A percentile compares a stretch with the other conserved stretches of the same genome.
phyloP scores from a whole-genome alignment of 2,113 vertebrate genomes.

The Callipepla californica region DNA sequence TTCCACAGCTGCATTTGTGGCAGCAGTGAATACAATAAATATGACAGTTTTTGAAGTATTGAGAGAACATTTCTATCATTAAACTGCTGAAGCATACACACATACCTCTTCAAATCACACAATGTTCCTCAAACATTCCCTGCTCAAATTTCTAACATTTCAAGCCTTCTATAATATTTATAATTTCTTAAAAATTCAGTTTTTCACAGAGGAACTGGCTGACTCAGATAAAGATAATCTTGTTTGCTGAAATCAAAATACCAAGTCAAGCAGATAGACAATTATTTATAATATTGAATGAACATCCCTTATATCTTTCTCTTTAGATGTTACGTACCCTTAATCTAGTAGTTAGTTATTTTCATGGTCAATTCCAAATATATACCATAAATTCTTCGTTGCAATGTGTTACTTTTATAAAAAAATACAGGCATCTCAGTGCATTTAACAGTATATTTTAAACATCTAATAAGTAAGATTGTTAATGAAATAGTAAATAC shows the following conservation, averaged over 20 bases:
- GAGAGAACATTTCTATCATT: slow-evolving; percentile 2
- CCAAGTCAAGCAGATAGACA: neutral
- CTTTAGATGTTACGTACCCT: neutral
- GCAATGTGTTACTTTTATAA: neutral
- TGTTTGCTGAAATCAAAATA: neutral
- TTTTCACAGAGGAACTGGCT: neutral
- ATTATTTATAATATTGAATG: neutral
- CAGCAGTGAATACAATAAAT: neutral
- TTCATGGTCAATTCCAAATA: neutral
- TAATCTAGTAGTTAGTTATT: neutral
- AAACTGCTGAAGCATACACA: neutral
- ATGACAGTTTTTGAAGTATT: slow-evolving; percentile 2
- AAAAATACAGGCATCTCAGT: neutral
- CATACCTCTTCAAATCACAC: neutral
- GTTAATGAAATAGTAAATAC: neutral
- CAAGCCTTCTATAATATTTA: neutral
- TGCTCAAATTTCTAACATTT: neutral
- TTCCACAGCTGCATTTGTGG: slow-evolving; percentile 3
- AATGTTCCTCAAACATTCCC: neutral
- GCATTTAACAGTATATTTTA: neutral
- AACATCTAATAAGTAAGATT: neutral
- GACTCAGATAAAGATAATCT: neutral
- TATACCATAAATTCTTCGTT: neutral
- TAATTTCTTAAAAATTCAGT: neutral
- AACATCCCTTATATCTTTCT: neutral